Base-by-base conservation (phyloP, 1,140 invertebrate genomes). In the Mizuhopecten yessoensis region DNA sequence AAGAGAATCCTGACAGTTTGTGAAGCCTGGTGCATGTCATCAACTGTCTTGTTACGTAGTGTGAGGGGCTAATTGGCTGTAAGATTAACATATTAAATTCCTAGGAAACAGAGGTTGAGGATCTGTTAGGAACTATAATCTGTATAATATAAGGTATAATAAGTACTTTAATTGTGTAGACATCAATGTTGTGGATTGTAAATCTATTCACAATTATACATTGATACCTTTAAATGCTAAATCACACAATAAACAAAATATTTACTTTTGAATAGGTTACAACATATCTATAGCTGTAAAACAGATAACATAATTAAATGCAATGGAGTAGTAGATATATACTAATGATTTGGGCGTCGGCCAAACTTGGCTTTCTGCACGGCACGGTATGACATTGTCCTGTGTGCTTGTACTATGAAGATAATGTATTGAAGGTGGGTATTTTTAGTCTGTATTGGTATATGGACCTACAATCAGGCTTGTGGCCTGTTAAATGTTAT, bases 251-350 rank as follows among this genome's bases (percentile, higher is more conserved):
- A 75, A 75, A 75, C 57, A 75, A 75, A n/a, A 9, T 75, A n/a
- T 75, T 75, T 75, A 75, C 57, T 29, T 75, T 75, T 75, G 57
- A 75, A 75, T 75, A n/a, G n/a, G 57, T 75, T 75, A 75, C 57
- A 75, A 75, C 57, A 75, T 75, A 75, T 75, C 57, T 29, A 29
- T 75, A n/a, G n/a, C 57, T 29, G 57, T 75, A 75, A 75, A 75
- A 29, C 57, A 75, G 57, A 75, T 75, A 75, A 29, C 23, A 29
- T 9, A 29, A 75, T 75, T 75, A 29, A 75, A 75, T 75, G 57
- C 3, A 75, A 75, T 75, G 57, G 57, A 29, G 23, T n/a, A 75
- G 29, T 75, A 29, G 57, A 75, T 75, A 75, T 49, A 15, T 75
- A 75, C 57, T 29, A 75, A 75, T 75, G 57, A 75, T 75, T 75